Conservation (phyloP, 1,140 invertebrate species). For the Bombus confusus region DNA sequence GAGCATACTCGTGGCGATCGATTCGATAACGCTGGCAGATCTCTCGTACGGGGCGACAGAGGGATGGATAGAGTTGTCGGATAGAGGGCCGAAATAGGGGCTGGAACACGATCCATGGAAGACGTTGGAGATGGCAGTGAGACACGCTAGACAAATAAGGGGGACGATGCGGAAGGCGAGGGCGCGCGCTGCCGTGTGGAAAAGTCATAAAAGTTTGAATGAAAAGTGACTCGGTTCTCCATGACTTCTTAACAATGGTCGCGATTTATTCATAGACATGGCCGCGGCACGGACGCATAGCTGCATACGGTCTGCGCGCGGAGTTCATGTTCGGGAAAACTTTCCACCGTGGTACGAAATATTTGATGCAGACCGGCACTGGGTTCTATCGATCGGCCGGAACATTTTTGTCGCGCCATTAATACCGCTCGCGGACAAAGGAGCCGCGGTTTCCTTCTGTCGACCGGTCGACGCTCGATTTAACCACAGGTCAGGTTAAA, state of each 20-base stretch:
- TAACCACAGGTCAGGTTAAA: constrained; percentile 46
- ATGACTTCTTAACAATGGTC: constrained; percentile 68
- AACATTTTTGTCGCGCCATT: constrained; percentile 51
- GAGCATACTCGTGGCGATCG: constrained; percentile 1
- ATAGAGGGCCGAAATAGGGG: constrained; percentile 6
- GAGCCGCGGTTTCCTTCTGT: constrained; percentile 17
- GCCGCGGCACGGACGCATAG: constrained; percentile 58
- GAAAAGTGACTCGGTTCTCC: constrained; percentile 75
- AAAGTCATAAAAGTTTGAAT: constrained; percentile 74
- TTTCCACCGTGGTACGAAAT: constrained; percentile 51
- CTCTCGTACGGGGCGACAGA: background rate
- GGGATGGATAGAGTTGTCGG: constrained; percentile 4
- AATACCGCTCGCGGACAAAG: constrained; percentile 32
- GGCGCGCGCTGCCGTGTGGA: constrained; percentile 59
- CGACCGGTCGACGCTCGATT: constrained; percentile 31
- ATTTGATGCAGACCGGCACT: constrained; percentile 32
- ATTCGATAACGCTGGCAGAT: constrained; percentile 27
- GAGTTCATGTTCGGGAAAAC: constrained; percentile 40
- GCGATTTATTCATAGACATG: constrained; percentile 72
- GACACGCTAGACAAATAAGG: background rate
- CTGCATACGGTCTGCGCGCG: background rate
- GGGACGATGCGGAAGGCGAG: background rate
- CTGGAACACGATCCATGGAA: background rate
- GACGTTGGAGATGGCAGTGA: background rate
- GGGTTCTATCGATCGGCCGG: constrained; percentile 46